Evolutionary conservation across 2,797 vertebrate species (phyloP).

Genomic region (Diceros bicornis): DNA sequence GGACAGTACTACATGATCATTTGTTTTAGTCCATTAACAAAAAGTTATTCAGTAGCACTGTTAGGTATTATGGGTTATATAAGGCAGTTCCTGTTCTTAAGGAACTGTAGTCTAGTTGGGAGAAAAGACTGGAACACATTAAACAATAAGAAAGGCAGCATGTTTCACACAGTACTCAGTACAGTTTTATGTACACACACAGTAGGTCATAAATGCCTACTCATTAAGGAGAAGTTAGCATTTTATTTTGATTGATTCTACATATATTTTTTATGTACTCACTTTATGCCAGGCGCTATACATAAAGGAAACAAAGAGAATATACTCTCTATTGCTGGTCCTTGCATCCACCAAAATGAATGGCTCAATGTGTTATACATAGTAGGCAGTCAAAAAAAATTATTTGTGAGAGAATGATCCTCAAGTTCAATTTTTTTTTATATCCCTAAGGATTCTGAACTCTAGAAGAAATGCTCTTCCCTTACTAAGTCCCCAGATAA

Average conservation of each 20-base stretch:
- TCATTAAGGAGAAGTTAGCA: slow-evolving; percentile 19
- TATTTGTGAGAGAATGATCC: slow-evolving; percentile 30
- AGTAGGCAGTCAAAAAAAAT: slow-evolving; percentile 4
- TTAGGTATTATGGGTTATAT: background rate
- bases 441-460: slow-evolving; percentile 41
- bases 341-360: background rate
- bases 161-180: background rate
- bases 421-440: background rate
- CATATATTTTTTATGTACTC: background rate
- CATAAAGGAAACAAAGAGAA: slow-evolving; percentile 12
- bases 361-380: background rate
- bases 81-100: slow-evolving; percentile 1
- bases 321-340: slow-evolving; percentile 10
- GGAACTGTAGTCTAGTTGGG: background rate
- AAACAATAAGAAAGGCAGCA: background rate
- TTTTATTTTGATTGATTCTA: slow-evolving; percentile 28
- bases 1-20: background rate
- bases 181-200: background rate
- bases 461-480: slow-evolving; percentile 33
- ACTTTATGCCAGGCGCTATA: background rate
- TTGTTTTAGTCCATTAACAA: background rate
- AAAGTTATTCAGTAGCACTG: slow-evolving; percentile 9
- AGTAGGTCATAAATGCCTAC: background rate
- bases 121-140: background rate
- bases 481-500: background rate